Percentiles rank a stretch among this genome's conserved stretches.
phyloP scores from a whole-genome alignment of 2,888 invertebrate genomes.

The Melinopterus prodromus region DNA sequence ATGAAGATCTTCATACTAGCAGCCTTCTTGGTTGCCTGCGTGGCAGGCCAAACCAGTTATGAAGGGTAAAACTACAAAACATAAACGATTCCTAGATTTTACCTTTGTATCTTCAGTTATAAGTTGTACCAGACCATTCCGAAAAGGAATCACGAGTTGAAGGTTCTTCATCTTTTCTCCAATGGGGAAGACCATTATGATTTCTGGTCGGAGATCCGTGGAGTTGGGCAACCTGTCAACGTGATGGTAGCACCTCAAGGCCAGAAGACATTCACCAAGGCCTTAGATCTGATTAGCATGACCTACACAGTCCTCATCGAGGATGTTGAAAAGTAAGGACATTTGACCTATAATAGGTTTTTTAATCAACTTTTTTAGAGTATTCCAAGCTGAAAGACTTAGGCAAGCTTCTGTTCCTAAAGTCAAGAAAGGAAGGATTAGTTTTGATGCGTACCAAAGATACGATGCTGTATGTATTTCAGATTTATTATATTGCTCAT shows the following conservation, averaged over 20 bases:
- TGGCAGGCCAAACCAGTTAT: constrained; percentile 34
- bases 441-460: constrained; percentile 61
- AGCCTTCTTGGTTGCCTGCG: constrained; percentile 17
- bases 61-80: constrained; percentile 29
- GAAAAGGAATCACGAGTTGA: neutral
- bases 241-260: neutral
- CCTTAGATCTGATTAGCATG: neutral
- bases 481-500: neutral
- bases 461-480: constrained; percentile 45
- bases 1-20: constrained; percentile 27
- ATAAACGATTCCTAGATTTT: neutral
- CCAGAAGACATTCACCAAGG: neutral
- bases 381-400: constrained; percentile 33
- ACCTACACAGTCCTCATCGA: constrained; percentile 24
- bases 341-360: neutral
- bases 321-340: constrained; percentile 37
- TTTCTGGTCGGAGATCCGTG: constrained; percentile 7
- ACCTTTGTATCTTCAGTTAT: neutral
- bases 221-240: neutral
- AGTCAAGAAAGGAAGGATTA: constrained; percentile 55
- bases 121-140: constrained; percentile 1
- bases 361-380: constrained; percentile 21
- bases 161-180: neutral
- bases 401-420: constrained; percentile 49
- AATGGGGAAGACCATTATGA: neutral